A percentile compares a stretch with the other conserved stretches of the same genome.
phyloP scores from a whole-genome alignment of 2,888 invertebrate species.

The Brenthis ino region DNA sequence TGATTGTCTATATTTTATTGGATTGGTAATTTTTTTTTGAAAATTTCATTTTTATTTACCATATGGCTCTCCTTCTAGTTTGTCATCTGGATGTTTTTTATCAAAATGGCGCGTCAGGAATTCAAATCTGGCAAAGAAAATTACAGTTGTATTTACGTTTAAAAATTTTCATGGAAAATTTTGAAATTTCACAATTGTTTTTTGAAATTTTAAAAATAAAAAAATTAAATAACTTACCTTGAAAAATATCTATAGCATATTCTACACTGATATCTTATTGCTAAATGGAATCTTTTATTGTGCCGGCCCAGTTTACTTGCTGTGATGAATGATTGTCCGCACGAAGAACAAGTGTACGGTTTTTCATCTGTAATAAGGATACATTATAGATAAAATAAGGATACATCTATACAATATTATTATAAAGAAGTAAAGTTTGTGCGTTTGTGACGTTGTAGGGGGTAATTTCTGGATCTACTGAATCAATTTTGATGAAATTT shows the following conservation, averaged over 20 bases:
- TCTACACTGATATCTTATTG: conserved; percentile 65
- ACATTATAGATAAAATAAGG: too few species aligned
- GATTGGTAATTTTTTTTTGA: neutral
- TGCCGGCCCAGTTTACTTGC: conserved; percentile 72
- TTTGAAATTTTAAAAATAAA: neutral
- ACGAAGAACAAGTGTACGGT: conserved; percentile 65
- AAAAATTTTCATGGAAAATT: neutral
- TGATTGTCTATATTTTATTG: too few species aligned
- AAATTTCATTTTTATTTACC: conserved; percentile 50
- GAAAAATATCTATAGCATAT: conserved; percentile 68
- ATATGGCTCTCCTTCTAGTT: conserved; percentile 73
- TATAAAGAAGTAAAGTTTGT: too few species aligned
- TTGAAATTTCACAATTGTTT: neutral
- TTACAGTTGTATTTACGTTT: neutral
- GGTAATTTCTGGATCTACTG: too few species aligned
- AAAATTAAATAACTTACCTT: conserved; percentile 48
- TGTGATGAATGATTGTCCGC: conserved; percentile 72
- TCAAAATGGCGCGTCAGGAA: conserved; percentile 71
- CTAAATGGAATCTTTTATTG: conserved; percentile 67
- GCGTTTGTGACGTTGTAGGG: too few species aligned
- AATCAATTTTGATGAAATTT: too few species aligned
- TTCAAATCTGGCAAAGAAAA: conserved; percentile 58
- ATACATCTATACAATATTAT: too few species aligned
- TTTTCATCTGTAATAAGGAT: conserved; percentile 61
- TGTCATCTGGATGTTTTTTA: conserved; percentile 68